A percentile compares a stretch with the other conserved stretches of the same genome.
Conservation (phyloP, 2,888 invertebrate genomes). For the Volucella bombylans region DNA sequence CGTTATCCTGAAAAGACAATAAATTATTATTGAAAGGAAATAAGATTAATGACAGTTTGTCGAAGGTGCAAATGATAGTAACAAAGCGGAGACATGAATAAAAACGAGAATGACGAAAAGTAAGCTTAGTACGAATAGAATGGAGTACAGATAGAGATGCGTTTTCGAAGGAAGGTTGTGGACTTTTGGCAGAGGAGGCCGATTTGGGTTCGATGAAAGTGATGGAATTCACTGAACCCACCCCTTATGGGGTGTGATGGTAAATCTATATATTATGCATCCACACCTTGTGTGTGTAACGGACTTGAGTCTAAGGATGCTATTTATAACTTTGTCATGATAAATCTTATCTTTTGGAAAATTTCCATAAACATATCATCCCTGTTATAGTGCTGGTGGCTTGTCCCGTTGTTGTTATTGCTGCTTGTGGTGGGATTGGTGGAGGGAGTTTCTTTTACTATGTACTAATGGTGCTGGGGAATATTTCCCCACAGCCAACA, state of each 20-base stretch:
- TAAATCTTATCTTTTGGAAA: slow-evolving; percentile 73
- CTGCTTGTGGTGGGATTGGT: background rate
- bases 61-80: slow-evolving; percentile 74
- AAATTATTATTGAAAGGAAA: slow-evolving; percentile 74
- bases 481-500: background rate
- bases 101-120: slow-evolving; percentile 72
- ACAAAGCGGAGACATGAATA: slow-evolving; percentile 72
- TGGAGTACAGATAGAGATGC: slow-evolving; percentile 40
- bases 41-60: slow-evolving; percentile 74
- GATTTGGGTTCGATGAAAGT: background rate
- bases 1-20: slow-evolving; percentile 73
- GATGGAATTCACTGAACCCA: background rate
- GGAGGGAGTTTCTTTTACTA: background rate
- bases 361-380: slow-evolving; percentile 71
- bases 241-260: slow-evolving; percentile 15
- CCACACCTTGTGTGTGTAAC: slow-evolving; percentile 56
- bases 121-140: slow-evolving; percentile 36
- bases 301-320: slow-evolving; percentile 65
- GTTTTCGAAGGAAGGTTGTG: slow-evolving; percentile 18
- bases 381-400: background rate
- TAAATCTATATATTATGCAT: slow-evolving; percentile 72
- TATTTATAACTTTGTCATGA: slow-evolving; percentile 73
- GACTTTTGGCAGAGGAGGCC: background rate
- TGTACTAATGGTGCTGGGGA: slow-evolving; percentile 49
- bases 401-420: background rate